phyloP scores from a whole-genome alignment of 2,888 invertebrate species.

The Gerris lacustris region DNA sequence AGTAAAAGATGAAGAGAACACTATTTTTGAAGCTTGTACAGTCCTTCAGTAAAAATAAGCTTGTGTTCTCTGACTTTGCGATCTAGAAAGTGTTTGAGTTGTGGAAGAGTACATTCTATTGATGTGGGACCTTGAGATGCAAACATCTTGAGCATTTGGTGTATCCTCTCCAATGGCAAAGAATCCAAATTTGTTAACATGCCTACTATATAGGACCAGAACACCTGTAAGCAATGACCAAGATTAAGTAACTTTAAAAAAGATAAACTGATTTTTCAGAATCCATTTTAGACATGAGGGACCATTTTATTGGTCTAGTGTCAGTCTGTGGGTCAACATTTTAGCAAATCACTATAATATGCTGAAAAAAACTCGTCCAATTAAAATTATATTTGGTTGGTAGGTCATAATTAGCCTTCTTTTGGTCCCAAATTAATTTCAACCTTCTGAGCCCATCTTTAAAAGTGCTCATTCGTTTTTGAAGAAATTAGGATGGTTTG shows the following conservation, averaged over 20 bases:
- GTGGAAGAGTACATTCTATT: constrained; percentile 76
- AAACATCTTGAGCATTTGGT: constrained; percentile 94
- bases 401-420: too few relatives aligned
- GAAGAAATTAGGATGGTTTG: too few relatives aligned
- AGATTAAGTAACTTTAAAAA: background rate
- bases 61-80: constrained; percentile 85
- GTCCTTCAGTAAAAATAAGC: constrained; percentile 68
- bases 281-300: too few relatives aligned
- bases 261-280: too few relatives aligned
- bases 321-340: too few relatives aligned
- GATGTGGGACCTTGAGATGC: constrained; percentile 80
- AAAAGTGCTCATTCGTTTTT: too few relatives aligned
- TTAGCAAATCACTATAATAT: too few relatives aligned
- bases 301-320: too few relatives aligned
- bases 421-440: too few relatives aligned
- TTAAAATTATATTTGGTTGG: too few relatives aligned
- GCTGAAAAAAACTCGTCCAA: too few relatives aligned
- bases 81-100: constrained; percentile 78
- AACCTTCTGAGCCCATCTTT: too few relatives aligned
- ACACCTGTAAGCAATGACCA: constrained; percentile 43
- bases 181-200: constrained; percentile 93
- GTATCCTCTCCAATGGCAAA: constrained; percentile 79
- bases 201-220: constrained; percentile 94
- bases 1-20: constrained; percentile 28
- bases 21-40: constrained; percentile 73